A percentile compares a stretch with the other conserved stretches of the same genome.
phyloP scores from a whole-genome alignment of 2,113 vertebrate species.

The Larimichthys polyactis region DNA sequence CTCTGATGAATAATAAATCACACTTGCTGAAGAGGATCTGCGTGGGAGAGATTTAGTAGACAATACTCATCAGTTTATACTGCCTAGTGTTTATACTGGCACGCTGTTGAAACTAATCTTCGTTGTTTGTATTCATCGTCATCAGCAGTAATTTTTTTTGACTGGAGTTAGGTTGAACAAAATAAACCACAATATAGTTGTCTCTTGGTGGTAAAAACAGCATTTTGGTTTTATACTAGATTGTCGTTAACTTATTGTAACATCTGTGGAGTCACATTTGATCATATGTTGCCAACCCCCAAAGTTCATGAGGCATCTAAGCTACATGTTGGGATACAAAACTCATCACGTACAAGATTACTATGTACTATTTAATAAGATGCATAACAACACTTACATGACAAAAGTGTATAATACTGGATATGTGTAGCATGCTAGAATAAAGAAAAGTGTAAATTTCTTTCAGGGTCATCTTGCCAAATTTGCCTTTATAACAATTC shows the following conservation, averaged over 20 bases:
- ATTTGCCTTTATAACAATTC: background rate
- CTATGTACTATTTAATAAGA: background rate
- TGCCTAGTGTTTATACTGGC: conserved; percentile 15
- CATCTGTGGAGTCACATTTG: background rate
- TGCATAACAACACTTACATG: background rate
- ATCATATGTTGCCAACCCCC: background rate
- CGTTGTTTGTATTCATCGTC: conserved; percentile 30
- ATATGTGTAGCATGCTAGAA: background rate
- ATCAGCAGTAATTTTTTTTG: background rate
- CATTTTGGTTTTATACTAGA: background rate
- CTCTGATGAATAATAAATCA: conserved; percentile 24
- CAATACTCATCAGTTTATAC: background rate
- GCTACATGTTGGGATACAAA: background rate
- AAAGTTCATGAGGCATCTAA: background rate
- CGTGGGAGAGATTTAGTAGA: background rate
- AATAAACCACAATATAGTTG: background rate
- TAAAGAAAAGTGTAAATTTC: background rate
- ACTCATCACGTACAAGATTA: background rate
- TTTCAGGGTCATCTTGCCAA: background rate
- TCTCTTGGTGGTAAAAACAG: background rate
- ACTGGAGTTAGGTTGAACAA: background rate
- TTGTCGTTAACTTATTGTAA: background rate
- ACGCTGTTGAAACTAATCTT: conserved; percentile 19
- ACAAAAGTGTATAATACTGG: background rate
- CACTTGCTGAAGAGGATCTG: background rate